A percentile compares a stretch with the other conserved stretches of the same genome.
Conservation (phyloP, 2,888 invertebrate species). For the Drosophila setosimentum region DNA sequence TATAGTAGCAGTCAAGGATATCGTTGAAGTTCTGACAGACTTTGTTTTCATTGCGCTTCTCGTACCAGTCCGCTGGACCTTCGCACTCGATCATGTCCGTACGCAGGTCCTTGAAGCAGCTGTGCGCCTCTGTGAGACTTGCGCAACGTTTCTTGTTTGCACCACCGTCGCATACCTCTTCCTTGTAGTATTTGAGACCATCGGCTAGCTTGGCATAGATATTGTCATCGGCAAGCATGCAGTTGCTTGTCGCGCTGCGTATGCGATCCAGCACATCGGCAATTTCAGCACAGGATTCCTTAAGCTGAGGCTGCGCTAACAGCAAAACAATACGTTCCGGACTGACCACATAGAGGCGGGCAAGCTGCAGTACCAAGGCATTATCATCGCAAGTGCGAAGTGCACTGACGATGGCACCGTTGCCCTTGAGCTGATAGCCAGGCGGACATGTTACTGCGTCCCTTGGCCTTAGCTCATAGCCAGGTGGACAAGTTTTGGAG, state of each 20-base stretch:
- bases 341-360: conserved; percentile 86
- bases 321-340: conserved; percentile 86
- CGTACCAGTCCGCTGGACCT: conserved; percentile 87
- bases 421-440: conserved; percentile 37
- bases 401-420: background rate
- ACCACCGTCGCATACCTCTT: conserved; percentile 83
- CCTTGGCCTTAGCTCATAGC: conserved; percentile 37
- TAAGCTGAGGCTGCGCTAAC: conserved; percentile 84
- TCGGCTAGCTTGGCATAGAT: conserved; percentile 85
- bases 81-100: conserved; percentile 86
- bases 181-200: conserved; percentile 85
- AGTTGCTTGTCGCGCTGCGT: conserved; percentile 83
- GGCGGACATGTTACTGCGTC: conserved; percentile 43
- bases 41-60: conserved; percentile 83
- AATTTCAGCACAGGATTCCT: conserved; percentile 71
- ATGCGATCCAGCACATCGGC: conserved; percentile 83
- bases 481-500: conserved; percentile 37
- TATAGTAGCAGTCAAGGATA: conserved; percentile 86
- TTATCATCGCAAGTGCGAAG: conserved; percentile 83
- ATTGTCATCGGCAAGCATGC: conserved; percentile 84
- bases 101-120: conserved; percentile 85
- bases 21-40: conserved; percentile 86
- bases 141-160: conserved; percentile 46
- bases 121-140: conserved; percentile 82
- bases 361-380: conserved; percentile 85